phyloP scores from a whole-genome alignment of 2,113 vertebrate species.

The Atherinomorus stipes region DNA sequence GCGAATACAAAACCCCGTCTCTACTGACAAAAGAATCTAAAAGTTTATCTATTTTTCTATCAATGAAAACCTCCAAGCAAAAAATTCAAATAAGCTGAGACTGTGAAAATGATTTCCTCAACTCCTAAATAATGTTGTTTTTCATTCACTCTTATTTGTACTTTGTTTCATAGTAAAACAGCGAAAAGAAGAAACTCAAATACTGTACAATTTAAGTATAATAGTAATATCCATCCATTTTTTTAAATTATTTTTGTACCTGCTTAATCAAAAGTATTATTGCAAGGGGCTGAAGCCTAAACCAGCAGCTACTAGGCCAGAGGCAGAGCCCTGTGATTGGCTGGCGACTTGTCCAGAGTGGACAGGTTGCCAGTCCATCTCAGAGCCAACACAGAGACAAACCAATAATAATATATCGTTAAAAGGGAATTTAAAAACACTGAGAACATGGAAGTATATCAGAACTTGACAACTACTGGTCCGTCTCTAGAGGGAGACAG shows the following conservation, averaged over 20 bases:
- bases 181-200: background rate
- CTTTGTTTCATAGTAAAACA: background rate
- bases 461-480: background rate
- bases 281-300: no score
- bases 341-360: no score
- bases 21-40: constrained; percentile 12
- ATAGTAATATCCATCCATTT: no score
- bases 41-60: background rate
- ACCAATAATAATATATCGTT: background rate
- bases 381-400: no score
- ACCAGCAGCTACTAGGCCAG: no score
- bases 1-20: constrained; percentile 26
- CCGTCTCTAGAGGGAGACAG: constrained; percentile 44
- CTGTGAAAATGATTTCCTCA: no score
- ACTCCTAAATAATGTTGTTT: background rate
- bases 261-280: no score
- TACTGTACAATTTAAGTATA: no score
- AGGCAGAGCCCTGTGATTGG: no score
- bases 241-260: no score
- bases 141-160: background rate
- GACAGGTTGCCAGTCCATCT: no score
- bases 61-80: background rate
- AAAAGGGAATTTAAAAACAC: background rate
- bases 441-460: background rate
- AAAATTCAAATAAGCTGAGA: background rate